phyloP scores from a whole-genome alignment of 2,797 vertebrate genomes.

The Eulemur coronatus region DNA sequence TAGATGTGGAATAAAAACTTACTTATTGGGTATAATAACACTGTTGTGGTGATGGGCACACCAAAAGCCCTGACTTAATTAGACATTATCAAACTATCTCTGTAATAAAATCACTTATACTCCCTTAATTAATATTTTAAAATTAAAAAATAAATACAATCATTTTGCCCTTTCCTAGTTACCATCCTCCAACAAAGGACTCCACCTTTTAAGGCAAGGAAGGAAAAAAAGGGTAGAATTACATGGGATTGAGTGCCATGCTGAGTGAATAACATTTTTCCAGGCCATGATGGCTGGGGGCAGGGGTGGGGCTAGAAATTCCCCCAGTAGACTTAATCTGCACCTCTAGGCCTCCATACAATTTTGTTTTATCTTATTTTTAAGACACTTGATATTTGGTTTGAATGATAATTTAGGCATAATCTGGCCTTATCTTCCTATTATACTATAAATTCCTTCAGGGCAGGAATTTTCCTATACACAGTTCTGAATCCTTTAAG shows the following conservation, averaged over 20 bases:
- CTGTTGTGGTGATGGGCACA: not conserved
- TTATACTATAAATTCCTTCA: constrained; percentile 15
- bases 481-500: not conserved
- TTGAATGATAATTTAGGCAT: constrained; percentile 55
- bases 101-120: not conserved
- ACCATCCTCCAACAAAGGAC: not conserved
- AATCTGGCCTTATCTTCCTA: constrained; percentile 37
- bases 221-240: not conserved
- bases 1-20: not conserved
- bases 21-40: not conserved
- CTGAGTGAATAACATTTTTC: constrained; percentile 27
- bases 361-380: constrained; percentile 58
- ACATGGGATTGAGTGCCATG: not conserved
- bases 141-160: not conserved
- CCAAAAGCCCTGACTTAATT: not conserved
- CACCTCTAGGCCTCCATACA: not conserved
- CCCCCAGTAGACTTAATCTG: constrained; percentile 23
- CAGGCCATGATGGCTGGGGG: not conserved
- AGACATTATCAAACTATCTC: not conserved
- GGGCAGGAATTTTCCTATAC: not conserved
- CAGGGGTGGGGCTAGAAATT: not conserved
- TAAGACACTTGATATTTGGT: constrained; percentile 48
- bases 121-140: not conserved
- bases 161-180: not conserved
- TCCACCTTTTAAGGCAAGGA: not conserved